Conservation (phyloP, 2,797 vertebrate genomes). For the Mallotus villosus region DNA sequence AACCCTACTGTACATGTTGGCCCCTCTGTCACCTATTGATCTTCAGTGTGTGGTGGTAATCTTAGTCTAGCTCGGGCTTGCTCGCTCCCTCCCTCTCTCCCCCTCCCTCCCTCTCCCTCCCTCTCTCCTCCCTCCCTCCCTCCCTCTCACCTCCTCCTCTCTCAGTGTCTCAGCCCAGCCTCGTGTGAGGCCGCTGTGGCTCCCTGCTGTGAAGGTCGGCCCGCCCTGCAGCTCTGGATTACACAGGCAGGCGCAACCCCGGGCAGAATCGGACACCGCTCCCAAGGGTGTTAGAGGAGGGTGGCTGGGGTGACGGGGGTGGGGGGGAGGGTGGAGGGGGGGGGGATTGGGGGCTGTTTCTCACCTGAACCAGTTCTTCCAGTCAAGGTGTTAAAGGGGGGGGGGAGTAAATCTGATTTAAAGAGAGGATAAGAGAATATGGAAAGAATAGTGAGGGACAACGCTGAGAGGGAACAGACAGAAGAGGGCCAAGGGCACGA, state of each 20-base stretch:
- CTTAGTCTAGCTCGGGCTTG: not conserved
- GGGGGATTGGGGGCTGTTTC: too few species aligned
- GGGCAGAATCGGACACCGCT: constrained; percentile 77
- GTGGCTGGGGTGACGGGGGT: too few species aligned
- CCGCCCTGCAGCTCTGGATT: constrained; percentile 78
- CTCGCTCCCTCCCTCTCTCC: not conserved
- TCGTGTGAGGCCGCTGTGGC: constrained; percentile 25
- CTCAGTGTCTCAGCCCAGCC: constrained; percentile 19
- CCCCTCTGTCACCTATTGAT: not conserved
- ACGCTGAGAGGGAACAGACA: not conserved
- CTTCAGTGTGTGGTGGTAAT: constrained; percentile 6
- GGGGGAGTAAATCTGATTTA: too few species aligned
- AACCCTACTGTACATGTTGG: too few species aligned
- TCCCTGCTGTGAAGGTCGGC: constrained; percentile 79
- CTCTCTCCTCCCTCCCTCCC: not conserved
- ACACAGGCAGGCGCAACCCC: constrained; percentile 67
- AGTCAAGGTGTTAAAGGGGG: constrained; percentile 22
- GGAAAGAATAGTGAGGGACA: not conserved
- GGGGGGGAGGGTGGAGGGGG: too few species aligned
- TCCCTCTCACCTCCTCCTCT: not conserved
- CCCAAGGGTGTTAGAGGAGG: constrained; percentile 52
- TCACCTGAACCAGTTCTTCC: not conserved
- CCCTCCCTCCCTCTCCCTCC: constrained; percentile 13
- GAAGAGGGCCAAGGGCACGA: not conserved
- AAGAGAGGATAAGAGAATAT: not conserved